Evolutionary conservation across 1,140 invertebrate species (phyloP), one percentile per base, ranked within the genome.

Genomic region (Cecropterus lyciades): DNA sequence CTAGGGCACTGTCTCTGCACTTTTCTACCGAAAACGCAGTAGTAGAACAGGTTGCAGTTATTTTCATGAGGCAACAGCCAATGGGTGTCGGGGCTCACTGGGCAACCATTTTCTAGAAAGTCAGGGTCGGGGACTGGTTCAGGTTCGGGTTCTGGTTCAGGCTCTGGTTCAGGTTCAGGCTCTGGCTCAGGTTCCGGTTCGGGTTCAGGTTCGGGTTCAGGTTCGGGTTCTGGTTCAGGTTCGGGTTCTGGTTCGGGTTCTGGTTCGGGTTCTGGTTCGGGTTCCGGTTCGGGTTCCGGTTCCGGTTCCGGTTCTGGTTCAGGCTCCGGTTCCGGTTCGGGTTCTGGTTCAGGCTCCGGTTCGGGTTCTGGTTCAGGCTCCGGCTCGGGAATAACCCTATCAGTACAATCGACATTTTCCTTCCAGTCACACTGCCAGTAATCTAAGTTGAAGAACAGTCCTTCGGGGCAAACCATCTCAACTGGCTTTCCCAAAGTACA

Each of bases 11-110:
- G 13, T 69, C 91, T 91, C 1, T 88, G 65, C 10, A 93, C 86
- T 10, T 89, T 80, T 4, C 73, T 70, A 1, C 92, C 93, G 66
- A 81, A 87, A 10, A 92, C 82, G 67, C 95, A 96, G n/a, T 92
- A 88, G 73, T 94, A 95, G 82, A 94, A 96, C n/a, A 80, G 84
- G 0, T 78, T 81, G 74, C 95, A 95, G 65, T 94, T 85, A 1
- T 73, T 65, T 8, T 92, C 89, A 64, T 94, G 84, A 1, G 93
- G 79, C 43, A 94, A 72, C 1, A 94, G 79, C 70, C 91, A 89
- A 37, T 85, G 82, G 20, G 84, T 73, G 15, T 72, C 67, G 8
- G 79, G 77, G 59, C 85, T 57, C 0, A 81, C 73, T 11, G 88
- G 88, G 56, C 86, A 91, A 5, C 88, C 88, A 55, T 91, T 87